Conservation (phyloP, 2,888 invertebrate species). For the Archips crataeganus region DNA sequence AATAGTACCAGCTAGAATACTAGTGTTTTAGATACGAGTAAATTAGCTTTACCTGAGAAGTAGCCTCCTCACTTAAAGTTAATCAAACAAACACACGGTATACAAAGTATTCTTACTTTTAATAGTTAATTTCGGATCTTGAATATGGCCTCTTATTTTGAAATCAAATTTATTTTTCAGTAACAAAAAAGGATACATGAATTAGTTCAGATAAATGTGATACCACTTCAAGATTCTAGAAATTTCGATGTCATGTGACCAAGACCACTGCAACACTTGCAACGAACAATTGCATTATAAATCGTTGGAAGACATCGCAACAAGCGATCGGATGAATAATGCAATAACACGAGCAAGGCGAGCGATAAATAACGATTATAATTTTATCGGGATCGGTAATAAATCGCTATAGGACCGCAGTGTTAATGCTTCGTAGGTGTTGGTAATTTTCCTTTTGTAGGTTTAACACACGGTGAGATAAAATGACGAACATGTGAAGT, state of each 20-base stretch:
- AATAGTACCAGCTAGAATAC: too few relatives aligned
- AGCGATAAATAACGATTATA: conserved; percentile 82
- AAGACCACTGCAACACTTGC: conserved; percentile 51
- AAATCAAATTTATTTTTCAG: too few relatives aligned
- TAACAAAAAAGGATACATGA: too few relatives aligned
- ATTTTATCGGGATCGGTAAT: conserved; percentile 79
- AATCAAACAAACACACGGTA: too few relatives aligned
- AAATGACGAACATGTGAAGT: conserved; percentile 1
- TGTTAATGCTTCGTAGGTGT: conserved; percentile 55
- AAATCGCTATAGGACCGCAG: conserved; percentile 61
- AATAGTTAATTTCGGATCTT: too few relatives aligned
- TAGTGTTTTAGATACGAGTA: too few relatives aligned
- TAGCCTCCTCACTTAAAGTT: too few relatives aligned
- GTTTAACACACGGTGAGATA: conserved; percentile 48
- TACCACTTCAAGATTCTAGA: not conserved
- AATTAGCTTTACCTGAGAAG: too few relatives aligned
- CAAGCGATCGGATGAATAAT: conserved; percentile 74
- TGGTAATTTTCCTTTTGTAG: conserved; percentile 62
- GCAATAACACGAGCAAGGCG: conserved; percentile 69
- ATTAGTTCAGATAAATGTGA: not conserved
- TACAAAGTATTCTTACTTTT: too few relatives aligned
- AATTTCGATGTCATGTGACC: conserved; percentile 55
- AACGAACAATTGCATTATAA: conserved; percentile 68
- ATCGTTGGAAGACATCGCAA: conserved; percentile 64
- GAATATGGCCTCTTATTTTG: too few relatives aligned